Base-by-base conservation (phyloP, 2,888 invertebrate species). In the Temnothorax unifasciatus region DNA sequence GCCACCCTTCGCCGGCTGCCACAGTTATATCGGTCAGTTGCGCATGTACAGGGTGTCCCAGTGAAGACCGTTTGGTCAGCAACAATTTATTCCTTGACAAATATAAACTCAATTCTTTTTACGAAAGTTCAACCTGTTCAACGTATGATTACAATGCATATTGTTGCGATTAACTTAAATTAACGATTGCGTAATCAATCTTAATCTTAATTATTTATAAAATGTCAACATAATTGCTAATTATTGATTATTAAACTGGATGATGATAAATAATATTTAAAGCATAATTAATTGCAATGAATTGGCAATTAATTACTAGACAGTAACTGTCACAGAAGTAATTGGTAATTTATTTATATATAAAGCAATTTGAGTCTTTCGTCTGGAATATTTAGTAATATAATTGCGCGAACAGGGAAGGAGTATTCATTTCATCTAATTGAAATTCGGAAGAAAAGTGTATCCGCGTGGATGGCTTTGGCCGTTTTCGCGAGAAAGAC, bases 401-500 rank as follows among this genome's bases (percentile, higher is more conserved):
- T 38, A 38, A 66, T 69, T 69, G 50, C 25, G 59, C 59, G 38
- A 79, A 75, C 52, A 8, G n/a, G 47, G 38, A 25, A 41, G 18
- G n/a, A 71, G 44, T 41, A 87, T 88, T 87, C 90, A 90, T 91
- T 92, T 88, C 85, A 89, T 91, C 88, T 92, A 92, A 92, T 92
- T 93, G 92, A 89, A 92, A 92, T 92, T 91, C 88, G 90, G 88
- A 90, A 88, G 84, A 87, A 82, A 84, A 71, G 71, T 79, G 71
- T 79, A 84, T 77, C 76, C 79, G 66, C 71, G 34, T 34, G 5
- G 34, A 6, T 34, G 71, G 57, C 63, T 34, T 50, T 38, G 66
- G 57, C 15, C 57, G n/a, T 66, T 82, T 69, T 52, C 57, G 69
- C 61, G 71, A 50, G 59, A 54, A 85, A 86, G 83, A 82, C 85